Base-by-base conservation (phyloP, 2,888 invertebrate genomes). In the Ophraella communa region DNA sequence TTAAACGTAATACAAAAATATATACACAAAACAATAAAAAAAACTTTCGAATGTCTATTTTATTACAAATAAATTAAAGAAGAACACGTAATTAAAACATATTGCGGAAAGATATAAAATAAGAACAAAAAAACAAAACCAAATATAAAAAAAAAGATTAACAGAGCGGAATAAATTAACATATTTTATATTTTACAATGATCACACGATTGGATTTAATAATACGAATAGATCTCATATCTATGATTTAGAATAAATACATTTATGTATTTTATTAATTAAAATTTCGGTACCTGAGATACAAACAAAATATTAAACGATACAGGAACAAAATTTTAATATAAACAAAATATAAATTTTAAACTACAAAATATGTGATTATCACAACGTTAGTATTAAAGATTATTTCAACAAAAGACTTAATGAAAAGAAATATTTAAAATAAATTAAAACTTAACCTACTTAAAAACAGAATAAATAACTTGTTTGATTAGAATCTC, bases 121-220 rank as follows among this genome's bases (percentile, higher is more conserved):
- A 45, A 39, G 10, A 42, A 56, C 27, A 44, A 18, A 56, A 62
- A 62, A 54, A 24, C 35, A 62, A 56, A 62, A 62, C 47, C 54
- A 62, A 62, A 68, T 58, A 69, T 52, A 63, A 64, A 55, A 61
- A 64, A 66, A 58, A 51, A 68, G 62, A 42, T 52, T 39, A 66
- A 63, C 66, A 60, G 58, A 69, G 65, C 56, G 65, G 39, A 70
- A 64, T 66, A 71, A 69, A 70, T 65, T 62, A 70, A 66, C 65
- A 69, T 58, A 65, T 62, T 57, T 68, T 68, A 61, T 70, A 71
- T 68, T 62, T 68, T 68, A 71, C 71, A 70, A 69, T 65, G 68
- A 67, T 67, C 64, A 73, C 47, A 47, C 23, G 23, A 21, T 23
- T 23, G 11, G n/a, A 23, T 23, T 47, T 45, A 20, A 47, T 23